Percentiles rank a stretch among this genome's conserved stretches.
phyloP scores from a whole-genome alignment of 2,113 vertebrate genomes.

The Numida meleagris region DNA sequence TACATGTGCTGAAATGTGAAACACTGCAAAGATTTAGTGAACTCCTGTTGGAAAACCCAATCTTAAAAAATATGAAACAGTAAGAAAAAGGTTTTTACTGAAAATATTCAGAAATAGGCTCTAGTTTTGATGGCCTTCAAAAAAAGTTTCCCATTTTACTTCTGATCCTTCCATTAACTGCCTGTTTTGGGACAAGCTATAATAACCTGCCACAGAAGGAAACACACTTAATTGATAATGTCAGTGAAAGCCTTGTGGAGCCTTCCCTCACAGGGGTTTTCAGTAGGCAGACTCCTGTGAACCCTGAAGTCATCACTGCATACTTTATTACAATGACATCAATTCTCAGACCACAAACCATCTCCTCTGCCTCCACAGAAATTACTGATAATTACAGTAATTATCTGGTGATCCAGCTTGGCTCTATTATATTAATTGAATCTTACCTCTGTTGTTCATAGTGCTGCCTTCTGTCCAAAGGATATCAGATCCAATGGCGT shows the following conservation, averaged over 20 bases:
- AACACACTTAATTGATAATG: neutral
- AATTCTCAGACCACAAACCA: neutral
- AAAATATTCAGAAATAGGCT: neutral
- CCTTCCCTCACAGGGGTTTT: neutral
- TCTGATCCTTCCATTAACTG: neutral
- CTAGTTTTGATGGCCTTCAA: neutral
- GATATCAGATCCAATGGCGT: neutral
- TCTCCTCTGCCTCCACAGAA: neutral
- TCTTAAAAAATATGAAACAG: neutral
- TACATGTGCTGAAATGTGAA: neutral
- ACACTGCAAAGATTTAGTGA: neutral
- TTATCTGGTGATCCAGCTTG: neutral
- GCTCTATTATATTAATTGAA: neutral
- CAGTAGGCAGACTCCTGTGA: neutral
- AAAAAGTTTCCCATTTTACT: neutral
- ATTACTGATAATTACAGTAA: neutral
- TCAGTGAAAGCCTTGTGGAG: neutral
- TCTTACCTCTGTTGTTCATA: neutral
- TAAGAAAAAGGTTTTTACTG: neutral
- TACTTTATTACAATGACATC: neutral
- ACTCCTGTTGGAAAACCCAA: neutral
- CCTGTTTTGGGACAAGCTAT: neutral
- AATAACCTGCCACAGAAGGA: neutral
- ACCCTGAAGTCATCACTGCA: neutral
- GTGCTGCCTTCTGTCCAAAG: neutral